A percentile compares a stretch with the other conserved stretches of the same genome.
Evolutionary conservation across 2,888 invertebrate species (phyloP).

Genomic region (Notodonta dromedarius): DNA sequence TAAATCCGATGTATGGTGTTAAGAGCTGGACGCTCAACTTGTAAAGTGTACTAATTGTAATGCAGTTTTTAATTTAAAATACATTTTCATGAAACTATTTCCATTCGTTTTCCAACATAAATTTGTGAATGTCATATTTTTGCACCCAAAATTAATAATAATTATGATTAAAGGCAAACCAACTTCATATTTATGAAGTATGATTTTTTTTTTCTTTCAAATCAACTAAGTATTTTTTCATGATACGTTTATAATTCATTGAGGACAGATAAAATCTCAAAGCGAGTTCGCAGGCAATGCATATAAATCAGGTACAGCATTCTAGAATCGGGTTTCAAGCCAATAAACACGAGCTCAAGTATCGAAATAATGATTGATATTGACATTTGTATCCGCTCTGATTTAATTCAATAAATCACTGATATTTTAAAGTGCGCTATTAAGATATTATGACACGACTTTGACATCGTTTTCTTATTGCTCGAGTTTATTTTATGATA

Average conservation of each 20-base stretch:
- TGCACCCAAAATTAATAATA: no score
- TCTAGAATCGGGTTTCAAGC: constrained; percentile 30
- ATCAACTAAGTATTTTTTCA: background rate
- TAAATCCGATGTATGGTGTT: constrained; percentile 21
- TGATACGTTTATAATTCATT: background rate
- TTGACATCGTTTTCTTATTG: constrained; percentile 60
- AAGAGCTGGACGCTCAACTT: background rate
- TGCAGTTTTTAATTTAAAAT: background rate
- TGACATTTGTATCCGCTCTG: constrained; percentile 55
- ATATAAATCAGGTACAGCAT: constrained; percentile 36
- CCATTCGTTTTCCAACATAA: no score
- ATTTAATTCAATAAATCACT: constrained; percentile 60
- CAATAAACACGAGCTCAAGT: constrained; percentile 32
- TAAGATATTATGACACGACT: constrained; percentile 61
- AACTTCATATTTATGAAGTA: no score
- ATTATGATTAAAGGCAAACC: no score
- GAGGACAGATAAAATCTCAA: background rate
- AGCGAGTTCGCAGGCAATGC: constrained; percentile 27
- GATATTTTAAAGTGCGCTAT: constrained; percentile 55
- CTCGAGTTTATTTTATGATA: constrained; percentile 13
- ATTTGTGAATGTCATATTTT: no score
- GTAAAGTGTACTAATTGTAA: background rate
- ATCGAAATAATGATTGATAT: constrained; percentile 48
- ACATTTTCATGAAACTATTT: background rate
- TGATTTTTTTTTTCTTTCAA: background rate